These are phyloP conservation scores for Heliconius sara DNA, from an alignment of 2,888 invertebrate genomes.

Conservation along the genomic window DNA sequence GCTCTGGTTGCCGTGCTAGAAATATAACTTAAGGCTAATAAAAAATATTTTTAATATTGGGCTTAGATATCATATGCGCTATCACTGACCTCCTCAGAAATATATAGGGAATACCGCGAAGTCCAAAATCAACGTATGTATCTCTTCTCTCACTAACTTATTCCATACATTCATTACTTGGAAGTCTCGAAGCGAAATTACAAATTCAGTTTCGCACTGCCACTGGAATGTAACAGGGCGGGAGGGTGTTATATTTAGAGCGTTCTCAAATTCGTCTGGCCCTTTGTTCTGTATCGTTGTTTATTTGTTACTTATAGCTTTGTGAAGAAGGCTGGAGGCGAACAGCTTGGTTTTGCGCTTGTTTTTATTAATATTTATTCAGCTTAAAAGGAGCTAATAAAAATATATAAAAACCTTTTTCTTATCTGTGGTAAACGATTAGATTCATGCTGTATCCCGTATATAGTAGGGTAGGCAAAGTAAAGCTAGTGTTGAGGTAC, in stretches of 20 bases:
- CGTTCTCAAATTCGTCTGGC: slow-evolving; percentile 23
- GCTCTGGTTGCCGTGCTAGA: too few relatives aligned
- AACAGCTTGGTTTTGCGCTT: not conserved
- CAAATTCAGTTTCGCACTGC: slow-evolving; percentile 15
- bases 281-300: slow-evolving; percentile 25
- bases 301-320: slow-evolving; percentile 23
- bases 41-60: too few relatives aligned
- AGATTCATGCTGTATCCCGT: not conserved
- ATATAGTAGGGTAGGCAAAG: not conserved
- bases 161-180: not conserved
- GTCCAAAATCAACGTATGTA: not conserved
- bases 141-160: not conserved
- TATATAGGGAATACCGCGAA: not conserved
- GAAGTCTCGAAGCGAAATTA: not conserved
- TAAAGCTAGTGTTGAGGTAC: not conserved
- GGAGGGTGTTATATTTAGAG: slow-evolving; percentile 28
- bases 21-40: too few relatives aligned
- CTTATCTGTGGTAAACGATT: too few relatives aligned
- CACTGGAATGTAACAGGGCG: slow-evolving; percentile 15
- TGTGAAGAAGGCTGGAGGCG: not conserved
- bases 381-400: not conserved
- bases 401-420: not conserved
- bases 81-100: too few relatives aligned
- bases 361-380: not conserved
- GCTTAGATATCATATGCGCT: too few relatives aligned